Conservation (phyloP, 2,797 vertebrate species). For the Strix occidentalis region DNA sequence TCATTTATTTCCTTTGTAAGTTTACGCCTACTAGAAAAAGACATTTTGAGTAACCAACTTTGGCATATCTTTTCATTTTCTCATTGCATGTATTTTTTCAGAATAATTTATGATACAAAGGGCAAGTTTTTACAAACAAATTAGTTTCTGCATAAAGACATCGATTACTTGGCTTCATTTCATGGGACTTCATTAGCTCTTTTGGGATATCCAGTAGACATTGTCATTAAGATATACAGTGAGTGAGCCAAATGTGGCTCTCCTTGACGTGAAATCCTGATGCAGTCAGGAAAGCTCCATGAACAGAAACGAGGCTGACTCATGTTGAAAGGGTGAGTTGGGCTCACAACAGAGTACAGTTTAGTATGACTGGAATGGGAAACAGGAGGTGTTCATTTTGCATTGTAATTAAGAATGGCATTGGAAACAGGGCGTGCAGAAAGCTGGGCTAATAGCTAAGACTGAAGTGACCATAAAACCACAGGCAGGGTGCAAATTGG, state of each 20-base stretch:
- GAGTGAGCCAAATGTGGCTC: background rate
- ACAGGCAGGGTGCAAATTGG: background rate
- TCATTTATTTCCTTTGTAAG: background rate
- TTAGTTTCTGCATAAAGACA: conserved; percentile 44
- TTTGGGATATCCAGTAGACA: background rate
- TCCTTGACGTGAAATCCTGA: background rate
- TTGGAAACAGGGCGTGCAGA: background rate
- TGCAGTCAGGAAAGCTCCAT: background rate
- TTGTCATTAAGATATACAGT: background rate
- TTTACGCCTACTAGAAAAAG: background rate
- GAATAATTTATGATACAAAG: conserved; percentile 36
- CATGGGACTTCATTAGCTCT: background rate
- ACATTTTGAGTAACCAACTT: background rate
- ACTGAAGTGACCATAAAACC: background rate
- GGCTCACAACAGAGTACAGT: background rate
- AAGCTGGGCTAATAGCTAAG: background rate
- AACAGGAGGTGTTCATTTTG: background rate
- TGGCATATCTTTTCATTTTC: conserved; percentile 32
- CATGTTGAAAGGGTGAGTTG: background rate
- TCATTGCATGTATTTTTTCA: background rate
- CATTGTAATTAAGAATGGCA: background rate
- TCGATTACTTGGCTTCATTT: conserved; percentile 45
- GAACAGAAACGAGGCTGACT: background rate
- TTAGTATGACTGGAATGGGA: background rate
- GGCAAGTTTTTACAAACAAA: conserved; percentile 44